Evolutionary conservation across 1,140 invertebrate genomes (phyloP).

Genomic region (Ephestia elutella): DNA sequence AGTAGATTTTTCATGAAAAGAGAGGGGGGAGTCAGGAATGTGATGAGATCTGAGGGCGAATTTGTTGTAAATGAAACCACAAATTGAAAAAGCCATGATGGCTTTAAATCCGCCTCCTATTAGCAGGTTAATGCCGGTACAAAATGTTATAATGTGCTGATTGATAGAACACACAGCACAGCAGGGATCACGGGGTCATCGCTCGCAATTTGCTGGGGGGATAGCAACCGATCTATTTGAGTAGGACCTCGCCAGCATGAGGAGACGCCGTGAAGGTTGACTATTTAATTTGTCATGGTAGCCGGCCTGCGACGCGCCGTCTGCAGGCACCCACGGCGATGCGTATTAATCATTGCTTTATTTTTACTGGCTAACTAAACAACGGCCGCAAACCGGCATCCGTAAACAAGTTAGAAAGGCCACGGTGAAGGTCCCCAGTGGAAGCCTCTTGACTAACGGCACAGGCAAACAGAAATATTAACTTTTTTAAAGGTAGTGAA

Average conservation of each 20-base stretch:
- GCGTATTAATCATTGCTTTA: conserved; percentile 45
- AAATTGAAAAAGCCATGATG: too few relatives aligned
- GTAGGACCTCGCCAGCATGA: conserved; percentile 5
- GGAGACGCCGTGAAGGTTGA: conserved; percentile 13
- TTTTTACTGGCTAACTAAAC: conserved; percentile 41
- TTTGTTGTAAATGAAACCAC: too few relatives aligned
- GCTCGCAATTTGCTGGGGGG: conserved; percentile 34
- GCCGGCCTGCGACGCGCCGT: conserved; percentile 38
- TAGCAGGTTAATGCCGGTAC: too few relatives aligned
- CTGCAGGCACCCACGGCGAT: conserved; percentile 34
- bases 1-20: too few relatives aligned
- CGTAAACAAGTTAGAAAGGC: conserved; percentile 47
- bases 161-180: conserved; percentile 15
- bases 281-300: conserved; percentile 39
- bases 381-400: conserved; percentile 20
- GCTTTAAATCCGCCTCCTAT: too few relatives aligned
- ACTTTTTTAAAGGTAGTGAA: too few relatives aligned
- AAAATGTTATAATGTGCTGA: conserved; percentile 5
- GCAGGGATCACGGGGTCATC: conserved; percentile 30
- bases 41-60: too few relatives aligned
- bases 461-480: background rate
- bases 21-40: too few relatives aligned
- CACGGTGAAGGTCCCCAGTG: conserved; percentile 43
- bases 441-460: conserved; percentile 12
- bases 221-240: conserved; percentile 26